A percentile compares a stretch with the other conserved stretches of the same genome.
Conservation (phyloP, 2,113 vertebrate genomes). For the Thryonomys swinderianus region DNA sequence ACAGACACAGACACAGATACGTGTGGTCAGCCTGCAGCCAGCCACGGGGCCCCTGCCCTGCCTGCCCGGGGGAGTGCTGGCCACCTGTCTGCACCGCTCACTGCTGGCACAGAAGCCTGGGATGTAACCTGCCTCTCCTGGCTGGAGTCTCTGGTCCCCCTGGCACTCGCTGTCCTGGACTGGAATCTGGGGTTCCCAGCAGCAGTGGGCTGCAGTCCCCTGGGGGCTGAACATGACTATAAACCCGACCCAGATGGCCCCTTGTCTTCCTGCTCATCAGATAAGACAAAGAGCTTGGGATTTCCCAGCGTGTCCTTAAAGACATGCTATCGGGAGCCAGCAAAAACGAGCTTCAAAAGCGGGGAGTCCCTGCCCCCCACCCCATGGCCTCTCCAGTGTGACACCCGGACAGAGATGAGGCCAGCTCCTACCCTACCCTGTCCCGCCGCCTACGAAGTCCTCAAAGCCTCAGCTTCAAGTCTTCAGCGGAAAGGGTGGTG, state of each 20-base stretch:
- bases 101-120: neutral
- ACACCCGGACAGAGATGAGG: neutral
- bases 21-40: slow-evolving; percentile 48
- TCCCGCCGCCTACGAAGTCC: neutral
- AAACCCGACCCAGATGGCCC: neutral
- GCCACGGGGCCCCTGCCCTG: neutral
- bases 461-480: neutral
- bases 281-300: neutral
- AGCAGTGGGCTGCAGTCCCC: neutral
- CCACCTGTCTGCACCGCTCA: neutral
- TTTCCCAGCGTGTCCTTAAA: neutral
- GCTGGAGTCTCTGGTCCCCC: neutral
- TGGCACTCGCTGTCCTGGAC: neutral
- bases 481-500: neutral
- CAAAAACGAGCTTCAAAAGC: neutral
- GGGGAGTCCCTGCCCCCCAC: neutral
- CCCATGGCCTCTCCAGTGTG: neutral
- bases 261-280: neutral
- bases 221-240: neutral
- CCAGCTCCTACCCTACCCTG: neutral
- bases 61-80: neutral
- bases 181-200: neutral
- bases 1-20: neutral
- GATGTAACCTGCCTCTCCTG: neutral
- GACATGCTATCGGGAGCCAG: neutral